Base-by-base conservation (phyloP, 2,888 invertebrate genomes). In the Lasius platythorax region DNA sequence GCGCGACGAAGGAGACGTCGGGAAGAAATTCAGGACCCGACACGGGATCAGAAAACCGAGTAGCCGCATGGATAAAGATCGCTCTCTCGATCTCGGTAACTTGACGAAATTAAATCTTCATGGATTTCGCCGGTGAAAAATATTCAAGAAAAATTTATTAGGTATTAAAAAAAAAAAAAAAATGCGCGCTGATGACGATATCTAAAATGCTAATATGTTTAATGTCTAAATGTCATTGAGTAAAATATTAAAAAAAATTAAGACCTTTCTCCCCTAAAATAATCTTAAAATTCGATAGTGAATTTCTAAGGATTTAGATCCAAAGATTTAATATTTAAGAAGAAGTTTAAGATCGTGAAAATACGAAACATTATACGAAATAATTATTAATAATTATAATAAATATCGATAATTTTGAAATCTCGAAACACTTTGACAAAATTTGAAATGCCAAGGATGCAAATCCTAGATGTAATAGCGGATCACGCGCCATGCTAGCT, bases 1-100 rank as follows among this genome's bases (percentile, higher is more conserved):
- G 18, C 28, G n/a, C 12, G 28, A 33, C 23, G 68, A 50, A 28
- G 43, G 33, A 79, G 72, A 61, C 33, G 79, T 58, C 37, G 78
- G 40, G 15, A 70, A 78, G 78, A 70, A 58, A 70, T 78, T 70
- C 72, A 78, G 56, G 43, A 78, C 15, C 23, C 28, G 33, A 3
- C 76, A 12, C 78, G 15, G 56, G n/a, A 67, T 18, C 50, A 37
- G n/a, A 43, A 15, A 30, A 58, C 72, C 40, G 37, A 67, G 37
- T 23, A 18, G 33, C 1, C 9, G 28, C 23, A 30, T n/a, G 53
- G 12, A 53, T 37, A 66, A 75, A 67, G 67, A 76, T 28, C 61
- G 66, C 37, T 3, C 37, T 8, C 37, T 11, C 6, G 3, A 8
- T 37, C 53, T 11, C 30, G 2, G 37, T 30, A 30, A 61, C 43